Conservation (phyloP, 1,140 invertebrate species). For the Sipha flava region DNA sequence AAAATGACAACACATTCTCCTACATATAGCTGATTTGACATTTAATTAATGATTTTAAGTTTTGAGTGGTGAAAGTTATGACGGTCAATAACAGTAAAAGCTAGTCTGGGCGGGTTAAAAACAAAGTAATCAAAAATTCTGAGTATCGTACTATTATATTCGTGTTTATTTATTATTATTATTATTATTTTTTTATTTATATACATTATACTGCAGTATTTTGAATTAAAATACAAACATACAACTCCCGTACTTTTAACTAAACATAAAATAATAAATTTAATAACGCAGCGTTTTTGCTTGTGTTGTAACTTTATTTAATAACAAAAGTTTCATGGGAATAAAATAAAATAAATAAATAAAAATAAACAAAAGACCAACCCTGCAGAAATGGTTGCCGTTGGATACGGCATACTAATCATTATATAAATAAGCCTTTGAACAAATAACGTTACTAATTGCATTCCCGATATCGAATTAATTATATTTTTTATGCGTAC, state of each 20-base stretch:
- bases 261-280: slow-evolving; percentile 13
- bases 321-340: slow-evolving; percentile 6
- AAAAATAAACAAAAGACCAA: neutral
- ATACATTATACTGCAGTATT: neutral
- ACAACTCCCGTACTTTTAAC: neutral
- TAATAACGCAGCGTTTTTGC: neutral
- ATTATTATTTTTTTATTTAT: too few relatives aligned
- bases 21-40: neutral
- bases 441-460: neutral
- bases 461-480: neutral
- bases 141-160: too few relatives aligned
- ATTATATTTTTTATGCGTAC: too few relatives aligned
- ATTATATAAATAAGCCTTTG: neutral
- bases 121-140: neutral
- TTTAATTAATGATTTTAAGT: neutral
- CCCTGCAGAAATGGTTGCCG: neutral
- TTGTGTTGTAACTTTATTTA: neutral
- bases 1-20: neutral
- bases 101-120: neutral
- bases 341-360: neutral
- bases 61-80: neutral
- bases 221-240: neutral
- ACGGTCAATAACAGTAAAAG: neutral
- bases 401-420: neutral
- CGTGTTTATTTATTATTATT: too few relatives aligned